These are phyloP conservation scores for Cylas formicarius DNA, from an alignment of 1,140 invertebrate species.

Conservation along the genomic window DNA sequence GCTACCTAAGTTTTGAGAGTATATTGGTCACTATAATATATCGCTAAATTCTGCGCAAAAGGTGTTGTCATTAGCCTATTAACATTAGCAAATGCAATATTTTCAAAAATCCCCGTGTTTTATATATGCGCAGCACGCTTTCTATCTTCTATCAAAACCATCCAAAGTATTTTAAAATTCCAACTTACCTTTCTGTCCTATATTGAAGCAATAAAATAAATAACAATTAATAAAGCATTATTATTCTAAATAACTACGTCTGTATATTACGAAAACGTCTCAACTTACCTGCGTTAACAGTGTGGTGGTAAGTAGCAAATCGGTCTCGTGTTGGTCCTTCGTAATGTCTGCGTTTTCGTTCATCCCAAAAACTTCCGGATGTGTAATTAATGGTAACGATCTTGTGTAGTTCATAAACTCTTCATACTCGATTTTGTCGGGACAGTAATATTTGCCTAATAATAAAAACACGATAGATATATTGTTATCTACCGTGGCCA, in stretches of 20 bases:
- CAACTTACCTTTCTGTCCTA: slow-evolving; percentile 11
- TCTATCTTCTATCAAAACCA: too few relatives aligned
- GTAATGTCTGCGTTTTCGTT: slow-evolving; percentile 91
- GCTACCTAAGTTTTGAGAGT: too few relatives aligned
- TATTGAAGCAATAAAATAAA: neutral
- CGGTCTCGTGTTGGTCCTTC: slow-evolving; percentile 85
- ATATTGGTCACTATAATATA: too few relatives aligned
- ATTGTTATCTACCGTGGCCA: neutral
- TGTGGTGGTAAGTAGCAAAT: slow-evolving; percentile 69
- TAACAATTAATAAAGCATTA: too few relatives aligned
- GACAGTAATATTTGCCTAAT: slow-evolving; percentile 66
- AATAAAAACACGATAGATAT: slow-evolving; percentile 7
- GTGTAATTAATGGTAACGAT: slow-evolving; percentile 68
- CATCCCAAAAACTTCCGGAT: slow-evolving; percentile 87
- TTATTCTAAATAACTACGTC: too few relatives aligned
- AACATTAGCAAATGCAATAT: too few relatives aligned
- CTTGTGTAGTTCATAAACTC: slow-evolving; percentile 71
- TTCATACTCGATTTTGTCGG: slow-evolving; percentile 66
- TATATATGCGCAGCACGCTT: too few relatives aligned
- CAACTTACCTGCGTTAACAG: slow-evolving; percentile 75
- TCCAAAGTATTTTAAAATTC: too few relatives aligned
- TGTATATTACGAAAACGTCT: too few relatives aligned
- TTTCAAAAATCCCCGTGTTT: too few relatives aligned
- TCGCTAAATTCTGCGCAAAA: too few relatives aligned
- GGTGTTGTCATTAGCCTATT: too few relatives aligned